Base-by-base conservation (phyloP, 2,888 invertebrate species). In the Mechanitis mazaeus region DNA sequence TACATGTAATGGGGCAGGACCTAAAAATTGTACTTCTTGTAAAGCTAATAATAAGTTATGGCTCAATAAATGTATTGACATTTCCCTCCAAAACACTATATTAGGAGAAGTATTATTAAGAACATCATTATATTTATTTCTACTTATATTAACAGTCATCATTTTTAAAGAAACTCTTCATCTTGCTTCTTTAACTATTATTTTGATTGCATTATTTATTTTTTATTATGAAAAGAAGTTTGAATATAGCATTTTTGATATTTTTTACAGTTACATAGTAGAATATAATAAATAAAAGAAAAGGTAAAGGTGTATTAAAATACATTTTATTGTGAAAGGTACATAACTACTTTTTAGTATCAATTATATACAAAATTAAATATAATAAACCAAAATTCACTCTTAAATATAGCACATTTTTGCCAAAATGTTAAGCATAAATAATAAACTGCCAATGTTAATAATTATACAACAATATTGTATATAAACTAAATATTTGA, bases 11-110 rank as follows among this genome's bases (percentile, higher is more conserved):
- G 97, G 96, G 3, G 94, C 94, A 81, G 97, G 97, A 0, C 93
- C 95, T 20, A 94, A 95, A 76, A 95, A 96, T 92, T 98, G 98
- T 82, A 91, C 92, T 58, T 88, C 92, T 71, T 98, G 98, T 90
- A 93, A 94, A 50, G 28, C 69, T 2, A 65, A 65, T 54, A 64
- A 77, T 64, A 69, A 77, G 0, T 65, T 86, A 42, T 84, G 81
- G 82, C 76, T 77, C 71, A 82, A 82, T 9, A 76, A 73, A 70
- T 90, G 90, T 75, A 68, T 89, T 56, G 73, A 80, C 69, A 74
- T 71, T 56, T 71, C 72, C 60, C 62, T 75, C 33, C 80, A 75
- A 70, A 71, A 74, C 66, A 72, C 78, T 57, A 71, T 83, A 58
- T 63, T 84, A 66, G 74, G 60, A 56, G 74, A 71, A 68, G 72